These are phyloP conservation scores for Xiphophorus maculatus DNA, from an alignment of 2,113 vertebrate species.

Conservation along the genomic window DNA sequence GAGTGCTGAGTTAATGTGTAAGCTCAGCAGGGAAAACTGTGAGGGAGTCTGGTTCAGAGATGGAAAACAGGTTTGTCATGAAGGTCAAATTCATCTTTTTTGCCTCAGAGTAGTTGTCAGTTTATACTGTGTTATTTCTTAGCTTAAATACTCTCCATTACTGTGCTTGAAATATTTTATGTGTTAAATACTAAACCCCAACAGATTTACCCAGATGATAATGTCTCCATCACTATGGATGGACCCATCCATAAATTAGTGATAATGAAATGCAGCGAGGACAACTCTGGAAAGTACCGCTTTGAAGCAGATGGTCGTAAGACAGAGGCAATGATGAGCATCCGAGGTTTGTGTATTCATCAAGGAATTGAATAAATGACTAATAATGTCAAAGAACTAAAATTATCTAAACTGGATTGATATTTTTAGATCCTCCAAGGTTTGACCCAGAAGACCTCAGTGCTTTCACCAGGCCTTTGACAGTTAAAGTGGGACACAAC, in stretches of 20 bases:
- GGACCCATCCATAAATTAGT: conserved; percentile 81
- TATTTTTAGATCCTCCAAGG: conserved; percentile 83
- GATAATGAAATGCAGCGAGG: conserved; percentile 75
- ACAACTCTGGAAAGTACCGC: conserved; percentile 85
- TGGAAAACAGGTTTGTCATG: conserved; percentile 80
- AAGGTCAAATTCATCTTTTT: not conserved
- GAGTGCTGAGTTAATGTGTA: conserved; percentile 79
- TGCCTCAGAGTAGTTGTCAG: not conserved
- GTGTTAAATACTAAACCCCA: not conserved
- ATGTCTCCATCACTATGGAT: conserved; percentile 78
- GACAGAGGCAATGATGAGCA: conserved; percentile 77
- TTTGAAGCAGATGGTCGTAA: conserved; percentile 84
- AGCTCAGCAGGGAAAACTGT: conserved; percentile 79
- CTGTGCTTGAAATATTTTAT: conserved; percentile 11
- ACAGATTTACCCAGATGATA: conserved; percentile 82
- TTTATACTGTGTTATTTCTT: not conserved
- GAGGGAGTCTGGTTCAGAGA: conserved; percentile 87
- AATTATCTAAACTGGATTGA: not conserved
- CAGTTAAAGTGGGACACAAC: conserved; percentile 83
- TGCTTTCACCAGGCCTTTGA: conserved; percentile 77
- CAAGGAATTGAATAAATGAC: not conserved
- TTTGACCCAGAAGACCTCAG: conserved; percentile 77
- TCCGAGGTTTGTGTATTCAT: conserved; percentile 73
- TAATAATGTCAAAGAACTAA: not conserved
- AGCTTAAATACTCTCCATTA: not conserved